Evolutionary conservation across 1,140 invertebrate genomes (phyloP).

Genomic region (Drosophila asahinai): DNA sequence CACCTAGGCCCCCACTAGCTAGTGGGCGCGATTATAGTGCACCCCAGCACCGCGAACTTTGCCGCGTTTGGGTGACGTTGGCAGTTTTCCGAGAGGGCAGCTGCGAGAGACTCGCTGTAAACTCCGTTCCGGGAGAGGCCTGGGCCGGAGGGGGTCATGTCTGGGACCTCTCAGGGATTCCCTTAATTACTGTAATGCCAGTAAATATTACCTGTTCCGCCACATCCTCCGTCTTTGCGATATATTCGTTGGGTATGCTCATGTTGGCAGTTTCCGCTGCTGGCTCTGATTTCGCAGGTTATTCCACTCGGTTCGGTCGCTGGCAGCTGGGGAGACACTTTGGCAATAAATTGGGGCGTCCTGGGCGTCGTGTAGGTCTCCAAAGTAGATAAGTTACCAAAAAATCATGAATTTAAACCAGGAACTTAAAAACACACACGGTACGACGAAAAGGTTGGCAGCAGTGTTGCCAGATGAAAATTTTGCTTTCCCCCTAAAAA

Average conservation of each 20-base stretch:
- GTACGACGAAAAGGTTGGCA: slow-evolving; percentile 49
- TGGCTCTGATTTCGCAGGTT: slow-evolving; percentile 20
- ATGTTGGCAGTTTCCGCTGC: slow-evolving; percentile 85
- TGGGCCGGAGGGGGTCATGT: too few relatives aligned
- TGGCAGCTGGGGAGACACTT: slow-evolving; percentile 35
- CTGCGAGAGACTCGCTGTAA: slow-evolving; percentile 16
- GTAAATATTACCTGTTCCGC: slow-evolving; percentile 93
- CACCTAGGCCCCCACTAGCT: background rate
- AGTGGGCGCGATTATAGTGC: slow-evolving; percentile 27
- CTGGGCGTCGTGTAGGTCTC: slow-evolving; percentile 15
- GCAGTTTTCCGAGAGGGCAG: slow-evolving; percentile 61
- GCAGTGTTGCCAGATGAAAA: too few relatives aligned
- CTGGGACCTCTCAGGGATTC: background rate
- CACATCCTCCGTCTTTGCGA: slow-evolving; percentile 96
- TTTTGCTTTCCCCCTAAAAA: too few relatives aligned
- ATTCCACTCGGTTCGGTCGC: slow-evolving; percentile 4
- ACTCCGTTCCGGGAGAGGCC: too few relatives aligned
- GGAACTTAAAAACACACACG: slow-evolving; percentile 79
- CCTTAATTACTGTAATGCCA: slow-evolving; percentile 1
- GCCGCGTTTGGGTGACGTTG: slow-evolving; percentile 84
- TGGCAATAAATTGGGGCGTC: slow-evolving; percentile 16
- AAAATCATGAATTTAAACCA: slow-evolving; percentile 76
- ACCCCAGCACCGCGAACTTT: slow-evolving; percentile 61
- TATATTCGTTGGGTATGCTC: slow-evolving; percentile 94
- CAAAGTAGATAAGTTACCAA: slow-evolving; percentile 68